phyloP scores from a whole-genome alignment of 1,140 invertebrate species.

The Drosophila pallidifrons region DNA sequence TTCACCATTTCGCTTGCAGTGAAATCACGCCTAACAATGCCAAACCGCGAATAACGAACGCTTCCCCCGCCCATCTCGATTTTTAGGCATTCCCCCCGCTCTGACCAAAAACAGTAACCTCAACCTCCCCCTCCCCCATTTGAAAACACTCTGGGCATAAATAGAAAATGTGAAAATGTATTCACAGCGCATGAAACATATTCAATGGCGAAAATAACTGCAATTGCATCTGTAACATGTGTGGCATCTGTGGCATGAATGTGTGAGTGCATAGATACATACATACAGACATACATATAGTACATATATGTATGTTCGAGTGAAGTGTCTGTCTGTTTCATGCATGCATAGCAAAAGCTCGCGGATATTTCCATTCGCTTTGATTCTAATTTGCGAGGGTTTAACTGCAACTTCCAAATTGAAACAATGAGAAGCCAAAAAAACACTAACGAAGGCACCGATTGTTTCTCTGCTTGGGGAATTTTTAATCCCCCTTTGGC shows the following conservation, averaged over 20 bases:
- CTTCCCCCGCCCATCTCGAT: neutral
- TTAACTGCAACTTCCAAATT: slow-evolving; percentile 2
- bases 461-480: neutral
- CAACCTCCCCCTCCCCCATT: neutral
- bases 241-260: slow-evolving; percentile 2
- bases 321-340: neutral
- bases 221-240: slow-evolving; percentile 36
- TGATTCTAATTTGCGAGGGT: neutral
- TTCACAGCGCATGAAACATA: slow-evolving; percentile 54
- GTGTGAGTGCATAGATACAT: neutral
- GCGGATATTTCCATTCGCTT: neutral
- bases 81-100: too few relatives aligned
- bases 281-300: too few relatives aligned
- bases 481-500: neutral
- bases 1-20: neutral
- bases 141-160: slow-evolving; percentile 24
- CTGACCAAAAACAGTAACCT: neutral
- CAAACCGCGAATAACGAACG: slow-evolving; percentile 39
- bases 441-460: neutral
- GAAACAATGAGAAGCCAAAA: neutral
- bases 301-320: neutral
- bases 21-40: slow-evolving; percentile 61
- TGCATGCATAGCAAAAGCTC: neutral
- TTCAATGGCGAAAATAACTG: slow-evolving; percentile 53
- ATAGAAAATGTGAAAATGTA: slow-evolving; percentile 66